Evolutionary conservation across 2,797 vertebrate species (phyloP), one percentile per base, ranked within the genome.

Genomic region (Loris lydekkerianus): DNA sequence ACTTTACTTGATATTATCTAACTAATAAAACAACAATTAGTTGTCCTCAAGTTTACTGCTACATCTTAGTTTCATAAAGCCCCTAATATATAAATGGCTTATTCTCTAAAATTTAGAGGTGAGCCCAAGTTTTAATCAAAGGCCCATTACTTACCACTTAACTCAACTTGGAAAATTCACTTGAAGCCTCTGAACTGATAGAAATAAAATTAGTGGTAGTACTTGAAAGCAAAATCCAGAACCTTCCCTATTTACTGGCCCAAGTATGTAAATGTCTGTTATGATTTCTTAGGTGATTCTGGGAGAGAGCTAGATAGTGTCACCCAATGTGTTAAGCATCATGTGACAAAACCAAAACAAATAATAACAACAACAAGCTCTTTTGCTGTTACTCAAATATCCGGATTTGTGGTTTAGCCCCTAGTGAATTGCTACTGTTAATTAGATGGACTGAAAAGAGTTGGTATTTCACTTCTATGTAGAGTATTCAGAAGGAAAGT

Each of bases 331-430:
- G 81, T 40, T 69, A 40, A 58, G 43, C 13, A 53, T 70, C 25
- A 20, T 58, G 18, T 70, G 63, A 93, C 34, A 80, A 86, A 95
- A 76, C 27, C 43, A 85, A 82, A 85, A 43, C 25, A 60, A 67
- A 63, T 81, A 67, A 63, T 81, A 80, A 23, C 31, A 92, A n/a
- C 69, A 93, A 75, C 34, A 46, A 61, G 37, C 43, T 0, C 17
- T 70, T 83, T 83, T 37, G 76, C 46, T 13, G 2, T 86, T 84
- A 70, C 25, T 94, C 37, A 67, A 80, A 89, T 17, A 49, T 29
- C 9, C 25, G 21, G 40, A 65, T 89, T 89, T 93, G 76, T 80
- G 15, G 34, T 87, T 76, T 72, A 72, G 14, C 40, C 14, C 31
- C 37, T 84, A 53, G 9, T 56, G 13, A 84, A 76, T 23, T 72